phyloP scores from a whole-genome alignment of 2,113 vertebrate genomes.

The Gadus chalcogrammus region DNA sequence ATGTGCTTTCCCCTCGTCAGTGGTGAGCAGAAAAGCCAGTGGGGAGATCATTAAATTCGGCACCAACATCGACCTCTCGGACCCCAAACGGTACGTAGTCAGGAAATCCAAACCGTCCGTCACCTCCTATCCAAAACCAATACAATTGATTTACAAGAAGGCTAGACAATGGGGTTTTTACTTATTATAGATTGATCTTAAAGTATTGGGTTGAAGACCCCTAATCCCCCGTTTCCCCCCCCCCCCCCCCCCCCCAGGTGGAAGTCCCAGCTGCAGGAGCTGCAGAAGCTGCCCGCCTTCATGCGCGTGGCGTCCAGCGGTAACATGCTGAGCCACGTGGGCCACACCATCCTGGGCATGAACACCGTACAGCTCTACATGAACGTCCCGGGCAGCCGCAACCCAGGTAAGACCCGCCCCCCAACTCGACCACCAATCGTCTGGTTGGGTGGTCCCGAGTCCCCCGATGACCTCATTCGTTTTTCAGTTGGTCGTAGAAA shows the following conservation, averaged over 20 bases:
- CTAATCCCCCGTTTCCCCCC: not conserved
- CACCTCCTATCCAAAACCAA: too few species aligned
- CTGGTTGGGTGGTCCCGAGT: too few species aligned
- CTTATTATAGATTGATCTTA: not conserved
- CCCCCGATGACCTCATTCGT: too few species aligned
- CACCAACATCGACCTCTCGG: slow-evolving; percentile 91
- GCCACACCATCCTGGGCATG: slow-evolving; percentile 94
- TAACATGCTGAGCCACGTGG: slow-evolving; percentile 94
- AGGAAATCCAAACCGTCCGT: too few species aligned
- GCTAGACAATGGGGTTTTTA: too few species aligned
- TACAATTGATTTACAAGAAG: too few species aligned
- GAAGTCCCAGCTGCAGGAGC: slow-evolving; percentile 90
- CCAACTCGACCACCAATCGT: too few species aligned
- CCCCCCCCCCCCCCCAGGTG: slow-evolving; percentile 79
- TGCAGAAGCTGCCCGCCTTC: slow-evolving; percentile 90
- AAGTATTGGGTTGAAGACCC: too few species aligned
- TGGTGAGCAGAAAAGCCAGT: slow-evolving; percentile 80
- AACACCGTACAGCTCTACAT: slow-evolving; percentile 95
- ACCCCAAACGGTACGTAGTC: slow-evolving; percentile 82
- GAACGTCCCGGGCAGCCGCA: slow-evolving; percentile 92
- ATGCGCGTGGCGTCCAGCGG: slow-evolving; percentile 91
- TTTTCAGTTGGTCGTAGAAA: too few species aligned
- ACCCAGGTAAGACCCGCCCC: slow-evolving; percentile 64
- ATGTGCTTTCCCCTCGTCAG: slow-evolving; percentile 29
- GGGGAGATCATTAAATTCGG: slow-evolving; percentile 91